Base-by-base conservation (phyloP, 1,140 invertebrate species). In the Drosophila seguyi region DNA sequence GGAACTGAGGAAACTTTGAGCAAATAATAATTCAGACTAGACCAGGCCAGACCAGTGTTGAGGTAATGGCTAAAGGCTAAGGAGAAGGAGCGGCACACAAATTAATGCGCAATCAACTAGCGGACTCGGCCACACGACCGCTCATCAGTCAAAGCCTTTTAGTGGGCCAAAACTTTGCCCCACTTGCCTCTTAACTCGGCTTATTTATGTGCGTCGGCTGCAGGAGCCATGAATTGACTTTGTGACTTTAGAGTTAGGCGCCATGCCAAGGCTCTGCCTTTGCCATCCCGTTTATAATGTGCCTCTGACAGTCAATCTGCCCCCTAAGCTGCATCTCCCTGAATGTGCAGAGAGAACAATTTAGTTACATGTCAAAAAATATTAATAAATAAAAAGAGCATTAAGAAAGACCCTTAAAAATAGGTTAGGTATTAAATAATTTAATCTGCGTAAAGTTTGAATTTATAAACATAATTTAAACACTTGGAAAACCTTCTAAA, bases 201-300 rank as follows among this genome's bases (percentile, higher is more conserved):
- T 88, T 90, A 90, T 88, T 88, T 88, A 90, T 88, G 84, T 72
- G 73, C 85, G 85, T 90, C 85, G 60, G 42, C 77, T 90, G 77
- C 84, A 88, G 74, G 42, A 53, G 68, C 77, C 67, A 88, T 88
- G 80, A 79, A 88, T 87, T 77, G 84, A 88, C 84, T 87, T 66
- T 76, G 66, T 76, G 71, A 79, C 79, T 79, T 73, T 78, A 52
- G 38, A 68, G 77, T 73, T 67, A 67, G 81, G 81, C 42, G 60
- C 47, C 58, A 60, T 60, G 74, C 60, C 67, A 78, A 14, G 36
- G 48, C 31, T 50, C 48, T 50, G 27, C n/a, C 27, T 50, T 50
- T 31, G 27, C 48, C 69, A 61, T 31, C 36, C 42, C 56, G 29
- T 39, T 18, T 16, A 69, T 69, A 67, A 69, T 69, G 66, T 68